Conservation (phyloP, 2,888 invertebrate genomes). For the Cremastinae sp. region DNA sequence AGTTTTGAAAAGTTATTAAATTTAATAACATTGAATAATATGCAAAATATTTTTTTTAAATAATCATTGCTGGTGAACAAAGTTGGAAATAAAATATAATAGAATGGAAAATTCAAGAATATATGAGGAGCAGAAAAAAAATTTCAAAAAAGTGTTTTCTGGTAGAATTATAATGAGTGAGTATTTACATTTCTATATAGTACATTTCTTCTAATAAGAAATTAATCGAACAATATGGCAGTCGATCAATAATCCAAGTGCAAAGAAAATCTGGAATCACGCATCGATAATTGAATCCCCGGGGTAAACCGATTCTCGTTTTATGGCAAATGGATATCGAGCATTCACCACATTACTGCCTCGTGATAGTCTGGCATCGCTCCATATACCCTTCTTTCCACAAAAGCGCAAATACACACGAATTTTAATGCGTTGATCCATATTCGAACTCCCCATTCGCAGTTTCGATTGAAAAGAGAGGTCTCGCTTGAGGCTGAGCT, state of each 20-base stretch:
- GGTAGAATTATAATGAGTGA: not conserved
- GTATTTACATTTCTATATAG: not conserved
- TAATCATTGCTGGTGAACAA: too few relatives aligned
- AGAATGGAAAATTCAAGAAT: not conserved
- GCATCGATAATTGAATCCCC: conserved; percentile 60
- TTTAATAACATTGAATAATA: too few relatives aligned
- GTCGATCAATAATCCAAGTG: conserved; percentile 3
- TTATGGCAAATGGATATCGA: conserved; percentile 43
- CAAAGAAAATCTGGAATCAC: conserved; percentile 28
- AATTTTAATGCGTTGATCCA: conserved; percentile 10
- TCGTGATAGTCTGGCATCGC: too few relatives aligned
- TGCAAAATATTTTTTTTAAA: too few relatives aligned
- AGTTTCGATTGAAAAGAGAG: conserved; percentile 1
- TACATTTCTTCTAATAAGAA: not conserved
- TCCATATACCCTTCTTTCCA: not conserved
- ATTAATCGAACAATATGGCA: not conserved
- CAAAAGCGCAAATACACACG: not conserved
- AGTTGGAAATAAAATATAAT: not conserved
- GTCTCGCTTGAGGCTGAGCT: not conserved
- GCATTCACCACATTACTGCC: conserved; percentile 12
- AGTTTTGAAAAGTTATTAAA: too few relatives aligned
- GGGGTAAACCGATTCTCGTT: conserved; percentile 54
- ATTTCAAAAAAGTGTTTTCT: not conserved
- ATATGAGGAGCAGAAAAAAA: too few relatives aligned
- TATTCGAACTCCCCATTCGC: not conserved